These are phyloP conservation scores for Amphimedon queenslandica DNA, from an alignment of 37 sponge, comb jelly and placozoan genomes.

Conservation along the genomic window DNA sequence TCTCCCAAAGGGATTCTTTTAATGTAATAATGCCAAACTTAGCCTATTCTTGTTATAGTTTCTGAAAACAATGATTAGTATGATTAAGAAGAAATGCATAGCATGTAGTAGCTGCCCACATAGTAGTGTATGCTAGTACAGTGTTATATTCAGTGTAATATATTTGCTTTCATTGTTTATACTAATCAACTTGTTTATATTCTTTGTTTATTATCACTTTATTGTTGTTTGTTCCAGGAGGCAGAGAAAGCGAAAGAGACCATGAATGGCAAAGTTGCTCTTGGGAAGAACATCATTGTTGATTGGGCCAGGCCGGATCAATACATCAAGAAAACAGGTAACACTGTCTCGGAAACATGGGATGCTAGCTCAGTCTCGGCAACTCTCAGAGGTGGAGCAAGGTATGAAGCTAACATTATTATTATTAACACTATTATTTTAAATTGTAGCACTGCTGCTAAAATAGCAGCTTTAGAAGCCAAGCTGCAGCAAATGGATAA, in stretches of 20 bases:
- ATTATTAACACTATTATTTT: no score
- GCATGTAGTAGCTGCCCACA: no score
- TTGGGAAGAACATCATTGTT: slow-evolving; percentile 64
- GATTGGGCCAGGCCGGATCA: slow-evolving; percentile 74
- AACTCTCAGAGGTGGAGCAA: slow-evolving; percentile 40
- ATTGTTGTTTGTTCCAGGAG: slow-evolving; percentile 37
- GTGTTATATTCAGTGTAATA: no score
- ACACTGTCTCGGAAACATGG: slow-evolving; percentile 64
- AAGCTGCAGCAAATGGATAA: slow-evolving; percentile 75
- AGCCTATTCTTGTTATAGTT: no score
- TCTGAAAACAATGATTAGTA: no score
- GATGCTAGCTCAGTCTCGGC: slow-evolving; percentile 62
- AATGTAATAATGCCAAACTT: no score
- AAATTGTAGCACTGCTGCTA: slow-evolving; percentile 46
- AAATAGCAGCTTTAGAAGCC: slow-evolving; percentile 81
- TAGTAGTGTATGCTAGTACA: no score
- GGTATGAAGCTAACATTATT: slow-evolving; percentile 19
- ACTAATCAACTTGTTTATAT: neutral
- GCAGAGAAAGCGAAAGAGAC: slow-evolving; percentile 57
- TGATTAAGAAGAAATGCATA: no score
- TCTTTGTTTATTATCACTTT: neutral
- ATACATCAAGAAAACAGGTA: slow-evolving; percentile 23
- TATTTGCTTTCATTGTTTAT: no score
- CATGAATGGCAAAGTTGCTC: slow-evolving; percentile 61
- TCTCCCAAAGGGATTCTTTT: no score